Conservation (phyloP, 2,797 vertebrate species). For the Darevskia mixta region DNA sequence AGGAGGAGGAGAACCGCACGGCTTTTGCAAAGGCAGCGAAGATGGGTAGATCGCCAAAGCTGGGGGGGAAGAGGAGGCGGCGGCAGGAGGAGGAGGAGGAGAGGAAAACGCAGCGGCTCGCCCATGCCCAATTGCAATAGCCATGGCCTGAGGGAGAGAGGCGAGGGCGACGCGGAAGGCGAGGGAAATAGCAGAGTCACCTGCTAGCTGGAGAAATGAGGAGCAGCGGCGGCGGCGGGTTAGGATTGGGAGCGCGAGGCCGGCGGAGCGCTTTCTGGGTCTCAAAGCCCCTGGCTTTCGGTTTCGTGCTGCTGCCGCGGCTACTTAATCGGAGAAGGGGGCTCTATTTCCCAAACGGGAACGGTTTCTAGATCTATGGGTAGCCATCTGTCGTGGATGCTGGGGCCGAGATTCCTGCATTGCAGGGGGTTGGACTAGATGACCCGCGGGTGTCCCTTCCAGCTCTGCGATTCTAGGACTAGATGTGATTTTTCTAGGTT, state of each 20-base stretch:
- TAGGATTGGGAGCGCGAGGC: background rate
- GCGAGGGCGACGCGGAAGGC: background rate
- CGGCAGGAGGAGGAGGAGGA: background rate
- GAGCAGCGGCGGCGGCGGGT: background rate
- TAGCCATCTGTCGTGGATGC: no score
- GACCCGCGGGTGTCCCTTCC: no score
- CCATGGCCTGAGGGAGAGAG: background rate
- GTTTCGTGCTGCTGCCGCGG: no score
- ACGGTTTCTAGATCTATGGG: no score
- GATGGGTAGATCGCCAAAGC: background rate
- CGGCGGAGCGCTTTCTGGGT: background rate
- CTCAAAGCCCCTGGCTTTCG: constrained; percentile 27
- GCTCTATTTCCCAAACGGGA: no score
- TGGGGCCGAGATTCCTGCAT: no score
- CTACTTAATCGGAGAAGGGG: no score
- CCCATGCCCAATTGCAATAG: background rate
- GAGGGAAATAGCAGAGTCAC: constrained; percentile 19
- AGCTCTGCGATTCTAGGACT: no score
- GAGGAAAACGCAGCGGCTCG: background rate
- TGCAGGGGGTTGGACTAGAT: no score
- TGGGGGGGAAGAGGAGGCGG: background rate
- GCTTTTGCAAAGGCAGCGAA: background rate
- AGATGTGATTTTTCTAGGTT: no score
- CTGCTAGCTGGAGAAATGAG: background rate
- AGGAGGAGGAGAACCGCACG: background rate